Conservation (phyloP, 92 coral and sea anemone species). For the Isaurus tuberculatus region DNA sequence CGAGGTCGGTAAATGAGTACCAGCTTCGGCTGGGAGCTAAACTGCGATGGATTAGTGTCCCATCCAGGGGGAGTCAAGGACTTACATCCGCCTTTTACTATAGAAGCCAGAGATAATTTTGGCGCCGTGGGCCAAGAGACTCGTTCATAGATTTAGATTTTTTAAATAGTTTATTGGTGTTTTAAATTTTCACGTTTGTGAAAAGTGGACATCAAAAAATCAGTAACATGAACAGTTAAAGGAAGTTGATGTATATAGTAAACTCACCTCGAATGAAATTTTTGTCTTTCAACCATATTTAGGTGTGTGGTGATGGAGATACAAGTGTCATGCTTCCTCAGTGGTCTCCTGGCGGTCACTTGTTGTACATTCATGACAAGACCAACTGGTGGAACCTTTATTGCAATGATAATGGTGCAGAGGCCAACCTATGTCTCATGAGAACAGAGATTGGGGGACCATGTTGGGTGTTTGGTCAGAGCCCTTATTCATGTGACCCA, state of each 20-base stretch:
- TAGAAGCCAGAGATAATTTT: too few species aligned
- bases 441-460: slow-evolving; percentile 84
- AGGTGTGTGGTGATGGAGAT: slow-evolving; percentile 80
- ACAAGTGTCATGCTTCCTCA: slow-evolving; percentile 84
- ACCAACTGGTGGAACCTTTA: slow-evolving; percentile 99
- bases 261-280: neutral
- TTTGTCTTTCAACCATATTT: neutral
- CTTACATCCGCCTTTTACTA: too few species aligned
- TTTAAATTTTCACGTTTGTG: too few species aligned
- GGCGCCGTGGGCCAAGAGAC: too few species aligned
- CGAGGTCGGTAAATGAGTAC: too few species aligned
- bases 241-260: neutral
- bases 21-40: too few species aligned
- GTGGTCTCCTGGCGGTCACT: slow-evolving; percentile 85
- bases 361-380: slow-evolving; percentile 84
- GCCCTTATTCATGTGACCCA: slow-evolving; percentile 81
- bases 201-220: neutral
- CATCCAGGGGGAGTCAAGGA: too few species aligned
- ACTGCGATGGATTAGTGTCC: too few species aligned
- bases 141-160: too few species aligned
- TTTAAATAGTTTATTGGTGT: neutral
- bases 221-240: neutral
- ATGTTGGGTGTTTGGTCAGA: slow-evolving; percentile 82
- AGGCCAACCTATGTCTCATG: slow-evolving; percentile 75
- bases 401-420: slow-evolving; percentile 73